Evolutionary conservation across 2,797 vertebrate genomes (phyloP), one percentile per base, ranked within the genome.

Genomic region (Echeneis naucrates): DNA sequence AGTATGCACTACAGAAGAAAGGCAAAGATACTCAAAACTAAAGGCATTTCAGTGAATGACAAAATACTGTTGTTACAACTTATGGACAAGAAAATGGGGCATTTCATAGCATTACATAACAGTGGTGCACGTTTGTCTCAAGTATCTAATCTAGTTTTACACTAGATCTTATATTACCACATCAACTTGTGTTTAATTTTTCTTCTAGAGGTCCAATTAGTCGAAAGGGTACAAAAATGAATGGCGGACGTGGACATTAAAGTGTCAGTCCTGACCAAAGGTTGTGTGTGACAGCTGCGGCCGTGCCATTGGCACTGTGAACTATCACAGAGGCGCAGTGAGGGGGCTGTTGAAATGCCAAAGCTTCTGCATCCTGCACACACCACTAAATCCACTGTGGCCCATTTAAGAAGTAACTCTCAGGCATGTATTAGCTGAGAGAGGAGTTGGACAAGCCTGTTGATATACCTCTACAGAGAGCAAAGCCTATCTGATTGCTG

Each of bases 401-500:
- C 76, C 70, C 83, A 83, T 84, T 61, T 81, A 82, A 89, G 86
- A 87, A 59, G 56, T 58, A 88, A 73, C 78, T 78, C 75, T 77
- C 61, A 76, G 54, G 78, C 81, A 86, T 80, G 86, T 80, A 86
- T 75, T 86, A 80, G 58, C 72, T 76, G 62, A 68, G 83, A 87
- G 80, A 66, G 57, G 72, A 82, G 67, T 48, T 62, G 77, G 67
- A 88, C 88, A 86, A 87, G 83, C 80, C 85, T 45, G 73, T 81
- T 90, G 83, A 91, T 88, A 61, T 59, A 61, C 59, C 27, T 51
- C 81, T 67, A 45, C 38, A 13, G 48, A 82, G 73, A 89, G 80
- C 78, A 89, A 84, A 86, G 68, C 21, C 78, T 88, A 78, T 93
- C 85, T 88, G 84, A 75, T 89, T 67, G 87, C 88, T 87, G 61